Percentiles rank a stretch among this genome's conserved stretches.
These are phyloP conservation scores for Neogobius melanostomus DNA, from an alignment of 2,113 vertebrate species.

Conservation along the genomic window DNA sequence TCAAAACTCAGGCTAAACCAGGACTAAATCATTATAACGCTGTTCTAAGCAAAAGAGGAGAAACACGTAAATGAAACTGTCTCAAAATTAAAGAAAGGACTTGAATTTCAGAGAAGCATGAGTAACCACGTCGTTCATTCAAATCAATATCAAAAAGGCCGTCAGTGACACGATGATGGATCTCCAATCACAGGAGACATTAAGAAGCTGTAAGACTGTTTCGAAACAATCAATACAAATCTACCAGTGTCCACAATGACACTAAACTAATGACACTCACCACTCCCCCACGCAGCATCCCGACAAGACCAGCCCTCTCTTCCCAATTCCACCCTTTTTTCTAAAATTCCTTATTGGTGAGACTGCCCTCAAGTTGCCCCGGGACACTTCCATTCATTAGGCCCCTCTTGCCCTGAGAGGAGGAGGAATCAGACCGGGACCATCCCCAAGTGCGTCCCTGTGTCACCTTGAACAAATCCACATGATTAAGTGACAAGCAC, in stretches of 20 bases:
- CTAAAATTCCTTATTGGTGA: conserved; percentile 36
- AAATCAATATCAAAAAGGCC: neutral
- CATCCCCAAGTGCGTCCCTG: conserved; percentile 56
- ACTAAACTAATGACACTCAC: conserved; percentile 13
- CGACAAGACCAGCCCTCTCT: conserved; percentile 10
- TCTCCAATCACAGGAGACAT: conserved; percentile 16
- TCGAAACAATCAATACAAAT: conserved; percentile 21
- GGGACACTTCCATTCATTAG: conserved; percentile 71
- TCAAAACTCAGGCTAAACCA: no score
- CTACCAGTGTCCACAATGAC: conserved; percentile 4
- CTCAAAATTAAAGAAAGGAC: no score
- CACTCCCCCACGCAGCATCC: neutral
- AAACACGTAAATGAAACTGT: no score
- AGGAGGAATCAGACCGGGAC: conserved; percentile 57
- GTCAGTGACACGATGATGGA: conserved; percentile 1
- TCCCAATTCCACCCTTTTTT: conserved; percentile 33
- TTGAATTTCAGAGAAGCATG: neutral
- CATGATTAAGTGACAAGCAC: conserved; percentile 73
- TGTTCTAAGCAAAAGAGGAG: no score
- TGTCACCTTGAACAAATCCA: conserved; percentile 81
- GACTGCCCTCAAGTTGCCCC: conserved; percentile 43
- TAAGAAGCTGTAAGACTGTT: neutral
- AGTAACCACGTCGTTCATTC: conserved; percentile 1
- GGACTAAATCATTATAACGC: no score
- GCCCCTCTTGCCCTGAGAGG: conserved; percentile 38